Evolutionary conservation across 1,140 invertebrate genomes (phyloP), one percentile per base, ranked within the genome.

Genomic region (Ceratosolen solmsi): DNA sequence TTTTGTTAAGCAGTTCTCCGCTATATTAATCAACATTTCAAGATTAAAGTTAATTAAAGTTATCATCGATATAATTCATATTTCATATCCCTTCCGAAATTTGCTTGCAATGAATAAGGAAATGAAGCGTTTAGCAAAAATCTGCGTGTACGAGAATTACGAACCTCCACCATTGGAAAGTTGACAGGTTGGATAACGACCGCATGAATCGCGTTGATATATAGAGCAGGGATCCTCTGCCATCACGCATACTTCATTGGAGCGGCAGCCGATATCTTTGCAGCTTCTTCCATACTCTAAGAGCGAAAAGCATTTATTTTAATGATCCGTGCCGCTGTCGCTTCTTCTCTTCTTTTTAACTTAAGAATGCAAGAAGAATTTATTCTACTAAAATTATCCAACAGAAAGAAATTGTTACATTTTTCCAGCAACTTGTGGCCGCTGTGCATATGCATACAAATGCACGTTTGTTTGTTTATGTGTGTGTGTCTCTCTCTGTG

Each of bases 281-380:
- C 95, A 96, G 20, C 92, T 93, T 84, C 95, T 93, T 73, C 95
- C 95, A 88, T 95, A 96, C 91, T 96, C 95, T 96, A 88, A 4
- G 91, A 92, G 87, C 83, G 88, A 82, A 84, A 85, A 82, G 30
- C 9, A 65, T 49, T 63, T 73, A 33, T 54, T 54, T 38, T 33
- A 65, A 51, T 77, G 13, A 72, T 49, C 15, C 22, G 20, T 60
- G 20, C 15, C 13, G 7, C 54, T 15, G n/a, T n/a, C n/a, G n/a
- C 54, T 46, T 20, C 13, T 33, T 33, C 5, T 65, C 11, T 3
- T 49, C 9, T 2, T 46, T 46, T 46, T 70, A 15, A 15, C 7
- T 60, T 8, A 15, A 13, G 25, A 13, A 27, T 8, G 25, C 56
- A 25, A 27, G 51, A 11, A 27, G 13, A 0, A 30, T 60, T 27